Evolutionary conservation across 2,113 vertebrate genomes (phyloP), one percentile per base, ranked within the genome.

Genomic region (Lonchura striata): DNA sequence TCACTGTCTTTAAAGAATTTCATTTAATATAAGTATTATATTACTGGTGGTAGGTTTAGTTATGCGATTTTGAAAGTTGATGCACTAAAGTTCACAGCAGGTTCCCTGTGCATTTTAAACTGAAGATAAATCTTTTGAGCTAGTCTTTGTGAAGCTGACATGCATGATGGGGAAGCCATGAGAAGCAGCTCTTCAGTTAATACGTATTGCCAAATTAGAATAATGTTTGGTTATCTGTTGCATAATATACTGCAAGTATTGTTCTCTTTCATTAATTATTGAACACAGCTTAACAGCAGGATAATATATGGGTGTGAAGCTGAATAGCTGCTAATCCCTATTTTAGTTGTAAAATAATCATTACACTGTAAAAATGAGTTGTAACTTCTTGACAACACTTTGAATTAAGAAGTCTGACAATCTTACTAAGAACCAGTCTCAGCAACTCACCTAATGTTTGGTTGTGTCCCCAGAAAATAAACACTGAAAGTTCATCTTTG

Each of bases 391-490:
- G 24, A 87, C 25, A 82, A 39, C 12, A 37, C 37, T 61, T 39
- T n/a, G 11, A 44, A 60, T 77, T 59, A 59, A 50, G 7, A 80
- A 71, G 18, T 20, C 30, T 64, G 65, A 27, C 7, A 49, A 53
- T 33, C 25, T 66, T 53, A 56, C 9, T 46, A 74, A 64, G 42
- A 93, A 95, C 3, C 33, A 88, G 56, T 28, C 21, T 79, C 35
- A 95, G 44, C 78, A 82, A 92, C 96, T 98, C 97, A 99, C 99
- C 98, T 96, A 99, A 97, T 3, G 99, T 99, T 92, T 99, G 98
- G 97, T 99, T 99, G 92, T 98, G 98, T n/a, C 99, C 99, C 99
- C 99, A 99, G 94, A 99, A 99, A 94, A 99, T 98, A 89, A 98
- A 97, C 71, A 98, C 98, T 31, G 88, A 96, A 59, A 98, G 85